phyloP scores from a whole-genome alignment of 2,113 vertebrate species.

The Myxocyprinus asiaticus region DNA sequence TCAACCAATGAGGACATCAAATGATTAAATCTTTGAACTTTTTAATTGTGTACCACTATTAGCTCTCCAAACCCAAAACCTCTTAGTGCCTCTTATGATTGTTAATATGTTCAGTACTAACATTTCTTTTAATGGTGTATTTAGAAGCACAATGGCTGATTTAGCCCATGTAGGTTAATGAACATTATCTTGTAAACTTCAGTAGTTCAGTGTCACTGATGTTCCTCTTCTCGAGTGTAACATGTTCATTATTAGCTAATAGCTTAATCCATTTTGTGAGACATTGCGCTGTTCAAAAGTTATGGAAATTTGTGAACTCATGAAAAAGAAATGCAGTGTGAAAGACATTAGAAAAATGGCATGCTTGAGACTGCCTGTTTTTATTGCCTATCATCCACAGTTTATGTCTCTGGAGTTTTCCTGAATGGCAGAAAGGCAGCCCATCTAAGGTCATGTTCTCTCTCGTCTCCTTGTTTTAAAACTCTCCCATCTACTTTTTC shows the following conservation, averaged over 20 bases:
- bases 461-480: neutral
- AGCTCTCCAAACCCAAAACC: no score
- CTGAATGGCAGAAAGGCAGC: neutral
- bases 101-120: no score
- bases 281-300: neutral
- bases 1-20: no score
- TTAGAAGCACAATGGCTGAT: no score
- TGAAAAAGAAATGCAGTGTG: constrained; percentile 10
- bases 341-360: constrained; percentile 9
- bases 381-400: neutral
- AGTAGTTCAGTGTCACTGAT: neutral
- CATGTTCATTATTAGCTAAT: neutral
- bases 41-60: no score
- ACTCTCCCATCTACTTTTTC: neutral
- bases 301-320: neutral
- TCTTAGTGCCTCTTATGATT: no score
- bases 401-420: constrained; percentile 8
- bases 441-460: neutral
- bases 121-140: no score
- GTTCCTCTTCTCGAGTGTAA: neutral
- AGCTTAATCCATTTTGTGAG: neutral
- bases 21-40: no score
- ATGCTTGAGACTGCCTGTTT: neutral
- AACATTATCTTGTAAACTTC: neutral
- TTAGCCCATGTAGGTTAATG: no score